These are phyloP conservation scores for Falcunculus frontatus DNA, from an alignment of 2,113 vertebrate genomes.

Conservation along the genomic window DNA sequence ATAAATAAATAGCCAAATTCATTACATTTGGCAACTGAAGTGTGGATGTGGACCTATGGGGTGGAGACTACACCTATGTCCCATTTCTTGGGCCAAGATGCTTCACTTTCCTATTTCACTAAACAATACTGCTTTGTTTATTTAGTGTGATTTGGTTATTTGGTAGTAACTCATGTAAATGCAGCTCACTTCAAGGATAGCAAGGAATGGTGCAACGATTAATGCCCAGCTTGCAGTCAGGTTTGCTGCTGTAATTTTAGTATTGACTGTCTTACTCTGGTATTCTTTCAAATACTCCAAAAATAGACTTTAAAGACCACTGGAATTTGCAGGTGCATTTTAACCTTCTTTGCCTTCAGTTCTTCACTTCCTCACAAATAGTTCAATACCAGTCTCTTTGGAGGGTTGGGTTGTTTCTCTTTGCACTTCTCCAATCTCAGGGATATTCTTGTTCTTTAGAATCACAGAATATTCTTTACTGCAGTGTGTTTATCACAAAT, in stretches of 20 bases:
- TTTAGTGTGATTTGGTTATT: background rate
- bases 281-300: background rate
- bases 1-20: background rate
- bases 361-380: background rate
- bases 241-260: background rate
- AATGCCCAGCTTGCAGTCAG: background rate
- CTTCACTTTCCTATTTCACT: background rate
- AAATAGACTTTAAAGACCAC: background rate
- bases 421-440: background rate
- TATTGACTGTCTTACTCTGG: background rate
- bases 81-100: background rate
- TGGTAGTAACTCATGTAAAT: background rate
- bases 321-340: background rate
- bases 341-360: background rate
- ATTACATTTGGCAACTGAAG: fast-evolving
- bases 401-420: background rate
- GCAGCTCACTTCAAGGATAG: background rate
- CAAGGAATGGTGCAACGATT: background rate
- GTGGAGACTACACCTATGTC: background rate
- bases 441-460: background rate
- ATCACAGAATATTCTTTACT: background rate
- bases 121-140: background rate
- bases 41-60: background rate
- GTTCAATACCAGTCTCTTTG: background rate
- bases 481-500: background rate